Conservation (phyloP, 2,797 vertebrate species). For the Geranospiza caerulescens region DNA sequence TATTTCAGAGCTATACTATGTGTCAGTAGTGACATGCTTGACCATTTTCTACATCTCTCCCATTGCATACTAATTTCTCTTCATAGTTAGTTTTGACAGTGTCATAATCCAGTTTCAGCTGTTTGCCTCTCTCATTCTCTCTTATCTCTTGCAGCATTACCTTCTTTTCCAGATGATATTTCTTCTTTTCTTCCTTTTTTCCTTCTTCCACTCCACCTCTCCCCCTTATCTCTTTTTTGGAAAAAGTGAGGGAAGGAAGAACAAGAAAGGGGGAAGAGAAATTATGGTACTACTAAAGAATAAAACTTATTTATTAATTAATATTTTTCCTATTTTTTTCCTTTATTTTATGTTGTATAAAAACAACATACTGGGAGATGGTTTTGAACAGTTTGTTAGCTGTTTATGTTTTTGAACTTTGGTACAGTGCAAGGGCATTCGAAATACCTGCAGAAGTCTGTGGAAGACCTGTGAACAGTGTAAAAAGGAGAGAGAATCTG, state of each 20-base stretch:
- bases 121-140: neutral
- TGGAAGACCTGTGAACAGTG: neutral
- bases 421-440: neutral
- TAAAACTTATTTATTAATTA: neutral
- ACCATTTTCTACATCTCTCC: neutral
- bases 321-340: neutral
- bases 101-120: neutral
- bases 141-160: neutral
- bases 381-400: neutral
- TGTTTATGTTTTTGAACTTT: neutral
- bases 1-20: neutral
- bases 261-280: neutral
- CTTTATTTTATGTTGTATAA: neutral
- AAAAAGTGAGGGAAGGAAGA: neutral
- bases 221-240: neutral
- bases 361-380: neutral
- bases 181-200: neutral
- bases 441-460: neutral
- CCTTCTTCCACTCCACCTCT: neutral
- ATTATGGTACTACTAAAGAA: neutral
- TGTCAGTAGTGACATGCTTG: neutral
- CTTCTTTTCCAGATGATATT: neutral
- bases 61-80: neutral
- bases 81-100: neutral
- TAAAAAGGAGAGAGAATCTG: neutral